phyloP scores from a whole-genome alignment of 92 coral and sea anemone genomes.

The Parazoanthus swiftii region DNA sequence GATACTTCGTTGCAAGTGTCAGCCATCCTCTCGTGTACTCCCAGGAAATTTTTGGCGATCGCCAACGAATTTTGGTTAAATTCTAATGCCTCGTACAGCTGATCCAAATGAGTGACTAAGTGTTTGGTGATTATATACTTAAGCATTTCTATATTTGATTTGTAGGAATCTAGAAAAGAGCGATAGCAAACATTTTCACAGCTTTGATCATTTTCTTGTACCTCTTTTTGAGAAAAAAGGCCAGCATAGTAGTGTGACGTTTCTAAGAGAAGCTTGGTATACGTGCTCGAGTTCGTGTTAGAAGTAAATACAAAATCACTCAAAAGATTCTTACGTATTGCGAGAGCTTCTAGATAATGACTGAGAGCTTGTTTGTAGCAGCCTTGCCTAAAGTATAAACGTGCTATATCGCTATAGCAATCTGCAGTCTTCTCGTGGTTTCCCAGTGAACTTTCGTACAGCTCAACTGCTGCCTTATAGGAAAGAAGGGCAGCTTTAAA shows the following conservation, averaged over 20 bases:
- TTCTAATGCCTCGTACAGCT: not conserved
- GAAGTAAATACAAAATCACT: not conserved
- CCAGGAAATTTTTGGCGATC: not conserved
- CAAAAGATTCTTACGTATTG: not conserved
- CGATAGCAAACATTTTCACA: too few species aligned
- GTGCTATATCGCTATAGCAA: not conserved
- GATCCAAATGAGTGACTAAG: too few species aligned
- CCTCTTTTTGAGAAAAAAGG: not conserved
- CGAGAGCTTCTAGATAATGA: not conserved
- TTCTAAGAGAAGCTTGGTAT: not conserved
- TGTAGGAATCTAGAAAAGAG: too few species aligned
- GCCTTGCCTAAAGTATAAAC: not conserved
- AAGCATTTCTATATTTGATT: not conserved
- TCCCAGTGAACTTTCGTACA: not conserved
- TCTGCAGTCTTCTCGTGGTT: not conserved
- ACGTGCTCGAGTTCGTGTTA: not conserved
- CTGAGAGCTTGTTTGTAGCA: not conserved
- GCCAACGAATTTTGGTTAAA: not conserved
- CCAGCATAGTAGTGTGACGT: not conserved
- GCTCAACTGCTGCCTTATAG: not conserved
- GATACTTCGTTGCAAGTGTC: not conserved
- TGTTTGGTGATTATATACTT: too few species aligned
- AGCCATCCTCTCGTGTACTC: slow-evolving; percentile 6
- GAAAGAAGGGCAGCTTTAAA: not conserved
- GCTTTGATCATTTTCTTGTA: not conserved